These are phyloP conservation scores for Iguana delicatissima DNA, from an alignment of 2,797 vertebrate species.

Conservation along the genomic window DNA sequence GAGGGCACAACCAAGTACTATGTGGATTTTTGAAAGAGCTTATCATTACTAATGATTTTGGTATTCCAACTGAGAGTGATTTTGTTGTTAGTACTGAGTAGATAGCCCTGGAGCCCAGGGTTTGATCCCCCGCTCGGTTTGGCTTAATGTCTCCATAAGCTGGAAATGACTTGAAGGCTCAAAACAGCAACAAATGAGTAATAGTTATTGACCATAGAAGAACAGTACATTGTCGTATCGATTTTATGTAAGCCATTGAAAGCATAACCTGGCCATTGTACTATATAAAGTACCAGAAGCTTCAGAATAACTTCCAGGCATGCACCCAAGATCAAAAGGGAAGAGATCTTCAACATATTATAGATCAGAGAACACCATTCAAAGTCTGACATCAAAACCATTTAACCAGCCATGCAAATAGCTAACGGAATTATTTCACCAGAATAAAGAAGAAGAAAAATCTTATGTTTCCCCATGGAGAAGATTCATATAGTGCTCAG, in stretches of 20 bases:
- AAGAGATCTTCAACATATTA: not conserved
- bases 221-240: too few species aligned
- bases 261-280: not conserved
- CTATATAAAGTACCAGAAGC: not conserved
- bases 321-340: not conserved
- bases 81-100: too few species aligned
- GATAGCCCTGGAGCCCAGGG: too few species aligned
- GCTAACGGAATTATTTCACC: slow-evolving; percentile 2
- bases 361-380: slow-evolving; percentile 27
- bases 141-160: too few species aligned
- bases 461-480: not conserved
- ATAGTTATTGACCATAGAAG: not conserved
- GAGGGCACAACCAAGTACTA: too few species aligned
- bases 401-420: not conserved
- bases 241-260: not conserved
- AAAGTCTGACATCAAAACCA: slow-evolving; percentile 8
- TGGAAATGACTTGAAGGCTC: too few species aligned
- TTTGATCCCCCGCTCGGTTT: too few species aligned
- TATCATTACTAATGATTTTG: not conserved
- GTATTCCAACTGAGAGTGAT: not conserved
- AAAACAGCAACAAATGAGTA: not conserved
- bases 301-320: not conserved
- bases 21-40: not conserved
- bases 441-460: slow-evolving; percentile 17
- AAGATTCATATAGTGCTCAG: not conserved